Evolutionary conservation across 1,140 invertebrate genomes (phyloP), one percentile per base, ranked within the genome.

Genomic region (Lasaia peninsularis): DNA sequence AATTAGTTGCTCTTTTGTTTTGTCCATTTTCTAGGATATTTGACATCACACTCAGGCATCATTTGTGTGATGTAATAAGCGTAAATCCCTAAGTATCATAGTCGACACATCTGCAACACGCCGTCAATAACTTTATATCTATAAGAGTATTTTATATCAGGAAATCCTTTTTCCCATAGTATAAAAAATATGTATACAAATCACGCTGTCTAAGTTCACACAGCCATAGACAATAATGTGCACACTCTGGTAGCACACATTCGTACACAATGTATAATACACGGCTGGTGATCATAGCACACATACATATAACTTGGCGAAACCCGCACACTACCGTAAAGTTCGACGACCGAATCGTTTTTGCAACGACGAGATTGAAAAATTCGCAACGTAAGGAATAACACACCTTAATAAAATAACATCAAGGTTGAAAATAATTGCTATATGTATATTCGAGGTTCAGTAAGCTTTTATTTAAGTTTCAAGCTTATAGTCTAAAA

Each of bases 311-410:
- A 40, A 16, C 14, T 40, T 40, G 14, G 37, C 14, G 9, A 16
- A 18, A 16, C 14, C 10, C 37, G 37, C 37, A 40, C 37, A 40
- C 37, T 40, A 18, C 14, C 12, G 14, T 12, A 18, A 16, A 40
- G 37, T 40, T 40, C 37, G 37, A 40, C 37, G 37, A 40, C 37
- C 37, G 37, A 9, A 40, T 40, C 14, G 37, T 40, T 40, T 40
- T 40, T 40, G 35, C 35, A 40, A 40, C 37, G 37, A 18, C 37
- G 37, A 40, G 37, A 40, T 40, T 34, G 14, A 16, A 40, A 18
- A 16, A 18, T 40, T 40, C 16, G 37, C 37, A 9, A 18, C 8
- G 14, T 18, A 40, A 20, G 9, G 14, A 12, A 40, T 40, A 16
- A 10, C 16, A 14, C 16, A 18, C 1, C 16, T 40, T 40, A 40